Base-by-base conservation (phyloP, 2,113 vertebrate genomes). In the Corvus hawaiiensis region DNA sequence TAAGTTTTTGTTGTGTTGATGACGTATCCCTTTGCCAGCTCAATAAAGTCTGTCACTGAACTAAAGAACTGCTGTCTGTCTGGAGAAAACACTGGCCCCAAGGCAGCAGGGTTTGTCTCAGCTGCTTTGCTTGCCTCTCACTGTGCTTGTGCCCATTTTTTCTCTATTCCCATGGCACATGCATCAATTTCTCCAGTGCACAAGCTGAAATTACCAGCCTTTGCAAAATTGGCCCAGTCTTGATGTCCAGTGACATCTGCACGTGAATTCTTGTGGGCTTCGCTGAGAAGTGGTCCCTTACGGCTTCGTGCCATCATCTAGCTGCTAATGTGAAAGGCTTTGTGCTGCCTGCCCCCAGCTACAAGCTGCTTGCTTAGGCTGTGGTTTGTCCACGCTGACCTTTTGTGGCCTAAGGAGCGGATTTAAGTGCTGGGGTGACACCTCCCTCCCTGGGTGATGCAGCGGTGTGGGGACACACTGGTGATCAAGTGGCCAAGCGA, bases 381-480 rank as follows among this genome's bases (percentile, higher is more conserved):
- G 43, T 48, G 85, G 59, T 91, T 94, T 96, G 96, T 93, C 96
- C 90, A 59, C 5, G 11, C 82, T 92, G 94, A 89, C 98, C 98
- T 97, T 96, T 23, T 7, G 9, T 81, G 93, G 79, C 82, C 94
- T 56, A 1, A 39, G 73, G 98, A 97, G 84, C 44, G 49, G 96
- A 49, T 96, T 63, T 86, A 94, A 92, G 96, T 80, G 97, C 96
- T 94, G 89, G 95, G 68, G 94, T 97, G 98, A 96, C 97, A 84
- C 97, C 91, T 93, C 74, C 79, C 51, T 86, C 92, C 79, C 82
- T 79, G 20, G 21, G 93, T 82, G 94, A 96, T 21, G 63, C 64
- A 54, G 74, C 24, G 35, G 41, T 39, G 10, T 55, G 72, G 90
- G 30, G 87, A 89, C 77, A 4, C 9, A 59, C 87, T 87, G 64